phyloP scores from a whole-genome alignment of 2,888 invertebrate species.

The Hemaris fuciformis region DNA sequence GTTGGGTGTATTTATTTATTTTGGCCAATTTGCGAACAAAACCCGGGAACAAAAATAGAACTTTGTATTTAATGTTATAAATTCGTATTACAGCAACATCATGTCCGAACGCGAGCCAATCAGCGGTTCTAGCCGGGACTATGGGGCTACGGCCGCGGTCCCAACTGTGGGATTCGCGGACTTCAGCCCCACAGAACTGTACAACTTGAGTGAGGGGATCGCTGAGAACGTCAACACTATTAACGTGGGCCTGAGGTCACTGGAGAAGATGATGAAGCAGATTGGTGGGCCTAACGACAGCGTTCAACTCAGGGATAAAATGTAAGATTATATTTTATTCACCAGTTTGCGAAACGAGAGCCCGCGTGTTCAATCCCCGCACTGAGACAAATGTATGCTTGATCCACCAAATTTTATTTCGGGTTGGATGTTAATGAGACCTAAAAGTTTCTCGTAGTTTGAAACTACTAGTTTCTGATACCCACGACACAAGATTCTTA shows the following conservation, averaged over 20 bases:
- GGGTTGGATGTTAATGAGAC: too few species aligned
- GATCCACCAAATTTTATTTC: too few species aligned
- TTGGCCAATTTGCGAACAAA: too few species aligned
- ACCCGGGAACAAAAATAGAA: too few species aligned
- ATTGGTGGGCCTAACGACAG: constrained; percentile 89
- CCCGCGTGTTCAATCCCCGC: too few species aligned
- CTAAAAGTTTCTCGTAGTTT: too few species aligned
- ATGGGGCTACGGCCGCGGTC: constrained; percentile 74
- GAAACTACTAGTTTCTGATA: too few species aligned
- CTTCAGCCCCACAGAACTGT: constrained; percentile 88
- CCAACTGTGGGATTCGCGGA: constrained; percentile 87
- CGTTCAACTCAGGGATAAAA: constrained; percentile 75
- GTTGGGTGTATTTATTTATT: too few species aligned
- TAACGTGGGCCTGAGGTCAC: constrained; percentile 85
- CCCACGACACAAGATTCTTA: too few species aligned
- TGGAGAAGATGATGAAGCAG: constrained; percentile 88
- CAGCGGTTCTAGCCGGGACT: constrained; percentile 63
- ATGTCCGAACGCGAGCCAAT: constrained; percentile 72
- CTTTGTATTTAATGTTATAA: background rate
- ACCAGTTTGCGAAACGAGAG: too few species aligned
- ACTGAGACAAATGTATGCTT: too few species aligned
- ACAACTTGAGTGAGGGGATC: constrained; percentile 89
- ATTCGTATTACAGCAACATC: constrained; percentile 32
- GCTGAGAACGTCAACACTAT: constrained; percentile 90
- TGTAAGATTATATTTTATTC: constrained; percentile 47